Conservation (phyloP, 2,888 invertebrate genomes). For the Metallyticus violacea region DNA sequence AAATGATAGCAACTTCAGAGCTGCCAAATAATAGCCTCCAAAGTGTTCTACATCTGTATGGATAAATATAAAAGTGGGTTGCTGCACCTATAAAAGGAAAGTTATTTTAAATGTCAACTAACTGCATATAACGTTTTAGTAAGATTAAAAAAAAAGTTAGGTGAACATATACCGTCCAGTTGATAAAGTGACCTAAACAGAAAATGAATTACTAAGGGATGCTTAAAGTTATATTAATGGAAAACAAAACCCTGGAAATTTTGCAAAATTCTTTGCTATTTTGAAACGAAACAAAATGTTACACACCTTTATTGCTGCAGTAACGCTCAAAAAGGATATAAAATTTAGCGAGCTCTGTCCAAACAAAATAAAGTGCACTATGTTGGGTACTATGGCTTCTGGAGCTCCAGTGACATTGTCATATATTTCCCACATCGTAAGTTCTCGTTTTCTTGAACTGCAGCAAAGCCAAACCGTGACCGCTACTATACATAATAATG, state of each 20-base stretch:
- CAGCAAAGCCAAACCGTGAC: no score
- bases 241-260: no score
- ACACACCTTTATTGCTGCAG: constrained; percentile 40
- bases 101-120: neutral
- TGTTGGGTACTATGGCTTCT: constrained; percentile 41
- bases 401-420: constrained; percentile 38
- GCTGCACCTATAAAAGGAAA: constrained; percentile 36
- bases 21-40: constrained; percentile 38
- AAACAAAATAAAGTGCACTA: constrained; percentile 44
- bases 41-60: constrained; percentile 40
- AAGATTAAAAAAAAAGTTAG: neutral
- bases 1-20: constrained; percentile 33
- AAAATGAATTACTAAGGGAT: neutral
- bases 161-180: neutral
- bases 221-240: neutral
- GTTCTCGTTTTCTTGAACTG: neutral
- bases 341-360: constrained; percentile 39
- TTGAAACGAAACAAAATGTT: neutral
- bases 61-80: constrained; percentile 41
- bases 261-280: no score
- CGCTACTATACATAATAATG: no score
- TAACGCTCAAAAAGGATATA: constrained; percentile 40
- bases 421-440: constrained; percentile 19
- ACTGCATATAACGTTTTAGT: no score
- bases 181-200: neutral